Percentiles rank a stretch among this genome's conserved stretches.
phyloP scores from a whole-genome alignment of 2,797 vertebrate genomes.

The Oryzias dopingdopingensis region DNA sequence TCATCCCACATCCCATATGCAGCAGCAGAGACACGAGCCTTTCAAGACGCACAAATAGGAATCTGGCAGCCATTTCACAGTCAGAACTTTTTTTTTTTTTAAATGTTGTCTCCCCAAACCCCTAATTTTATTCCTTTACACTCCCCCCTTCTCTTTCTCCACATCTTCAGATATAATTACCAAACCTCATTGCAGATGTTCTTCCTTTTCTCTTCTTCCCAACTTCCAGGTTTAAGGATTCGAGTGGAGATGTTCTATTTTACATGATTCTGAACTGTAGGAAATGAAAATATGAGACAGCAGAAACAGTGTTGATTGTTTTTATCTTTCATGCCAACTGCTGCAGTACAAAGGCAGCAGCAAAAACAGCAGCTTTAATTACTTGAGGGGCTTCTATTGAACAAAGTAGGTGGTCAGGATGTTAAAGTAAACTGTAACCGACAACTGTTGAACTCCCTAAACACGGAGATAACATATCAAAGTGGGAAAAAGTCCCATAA shows the following conservation, averaged over 20 bases:
- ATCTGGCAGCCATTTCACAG: constrained; percentile 80
- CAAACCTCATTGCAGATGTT: constrained; percentile 71
- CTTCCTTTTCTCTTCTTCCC: constrained; percentile 36
- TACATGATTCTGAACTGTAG: constrained; percentile 24
- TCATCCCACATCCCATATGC: constrained; percentile 81
- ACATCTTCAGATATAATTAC: constrained; percentile 76
- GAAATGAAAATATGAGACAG: constrained; percentile 20
- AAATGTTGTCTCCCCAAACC: constrained; percentile 36
- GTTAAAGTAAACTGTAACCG: constrained; percentile 21
- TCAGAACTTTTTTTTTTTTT: constrained; percentile 55
- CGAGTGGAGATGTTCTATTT: constrained; percentile 41
- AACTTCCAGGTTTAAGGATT: constrained; percentile 45
- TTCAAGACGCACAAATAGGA: constrained; percentile 76
- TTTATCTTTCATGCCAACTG: constrained; percentile 55
- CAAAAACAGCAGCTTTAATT: constrained; percentile 59
- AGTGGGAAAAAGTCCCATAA: constrained; percentile 34
- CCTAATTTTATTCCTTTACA: constrained; percentile 58
- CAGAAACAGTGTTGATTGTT: constrained; percentile 44
- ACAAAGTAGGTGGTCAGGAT: constrained; percentile 57
- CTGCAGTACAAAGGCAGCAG: constrained; percentile 44
- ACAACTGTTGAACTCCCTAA: constrained; percentile 20
- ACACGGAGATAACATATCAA: constrained; percentile 5
- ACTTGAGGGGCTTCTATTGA: constrained; percentile 43
- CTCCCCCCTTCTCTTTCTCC: constrained; percentile 19
- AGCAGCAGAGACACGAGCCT: constrained; percentile 72